phyloP scores from a whole-genome alignment of 2,888 invertebrate genomes.

The Tubulanus polymorphus region DNA sequence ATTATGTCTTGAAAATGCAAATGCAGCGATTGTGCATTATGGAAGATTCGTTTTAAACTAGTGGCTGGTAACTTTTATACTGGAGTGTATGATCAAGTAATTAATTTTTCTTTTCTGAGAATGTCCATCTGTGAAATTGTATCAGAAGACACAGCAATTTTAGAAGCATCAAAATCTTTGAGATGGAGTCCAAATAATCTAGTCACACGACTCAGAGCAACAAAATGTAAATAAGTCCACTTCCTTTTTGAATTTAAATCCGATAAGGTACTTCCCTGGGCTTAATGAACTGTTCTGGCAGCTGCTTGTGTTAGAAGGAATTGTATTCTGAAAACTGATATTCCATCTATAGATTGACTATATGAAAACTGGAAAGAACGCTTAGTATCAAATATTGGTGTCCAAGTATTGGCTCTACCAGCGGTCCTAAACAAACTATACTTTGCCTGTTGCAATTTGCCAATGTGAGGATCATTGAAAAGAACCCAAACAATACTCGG shows the following conservation, averaged over 20 bases:
- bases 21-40: constrained; percentile 17
- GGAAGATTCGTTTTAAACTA: constrained; percentile 9
- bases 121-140: background rate
- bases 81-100: background rate
- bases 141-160: background rate
- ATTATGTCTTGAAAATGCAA: constrained; percentile 16
- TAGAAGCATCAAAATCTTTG: constrained; percentile 9
- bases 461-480: constrained; percentile 17
- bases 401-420: constrained; percentile 13
- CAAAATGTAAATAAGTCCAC: constrained; percentile 23
- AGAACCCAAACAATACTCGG: constrained; percentile 11
- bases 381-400: constrained; percentile 17
- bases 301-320: constrained; percentile 20
- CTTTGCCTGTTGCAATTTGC: constrained; percentile 7
- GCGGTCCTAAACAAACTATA: constrained; percentile 13
- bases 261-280: constrained; percentile 21
- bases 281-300: constrained; percentile 24
- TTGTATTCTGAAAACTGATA: constrained; percentile 14
- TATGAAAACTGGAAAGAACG: constrained; percentile 10
- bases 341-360: constrained; percentile 12
- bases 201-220: constrained; percentile 20
- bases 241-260: constrained; percentile 17
- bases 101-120: background rate
- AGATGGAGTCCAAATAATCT: constrained; percentile 15
- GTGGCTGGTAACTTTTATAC: background rate